phyloP scores from a whole-genome alignment of 2,888 invertebrate species.

The Lasioglossum vierecki region DNA sequence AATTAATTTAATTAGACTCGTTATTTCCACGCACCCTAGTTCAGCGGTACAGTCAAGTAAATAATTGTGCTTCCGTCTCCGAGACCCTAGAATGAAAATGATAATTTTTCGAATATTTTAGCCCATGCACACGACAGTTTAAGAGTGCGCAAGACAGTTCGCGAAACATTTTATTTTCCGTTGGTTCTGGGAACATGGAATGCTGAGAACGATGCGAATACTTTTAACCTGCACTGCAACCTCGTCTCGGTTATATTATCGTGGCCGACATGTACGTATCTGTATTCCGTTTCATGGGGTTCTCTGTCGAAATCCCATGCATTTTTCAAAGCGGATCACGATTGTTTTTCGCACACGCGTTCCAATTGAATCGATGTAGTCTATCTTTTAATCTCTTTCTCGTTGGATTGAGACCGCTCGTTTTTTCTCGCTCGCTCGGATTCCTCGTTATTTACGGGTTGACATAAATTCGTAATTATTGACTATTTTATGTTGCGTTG shows the following conservation, averaged over 20 bases:
- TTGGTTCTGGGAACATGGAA: neutral
- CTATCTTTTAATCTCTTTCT: too few species aligned
- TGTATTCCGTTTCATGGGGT: neutral
- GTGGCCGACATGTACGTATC: neutral
- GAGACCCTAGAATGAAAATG: too few species aligned
- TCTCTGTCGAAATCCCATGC: neutral
- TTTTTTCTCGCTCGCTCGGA: neutral
- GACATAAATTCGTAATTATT: slow-evolving; percentile 24
- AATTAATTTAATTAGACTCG: too few species aligned
- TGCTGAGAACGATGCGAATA: neutral
- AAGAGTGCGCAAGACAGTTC: too few species aligned
- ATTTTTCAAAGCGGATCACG: neutral
- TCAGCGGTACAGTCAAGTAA: too few species aligned
- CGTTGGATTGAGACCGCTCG: neutral
- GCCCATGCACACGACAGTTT: too few species aligned
- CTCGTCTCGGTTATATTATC: neutral
- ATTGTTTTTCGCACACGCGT: neutral
- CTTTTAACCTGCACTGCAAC: neutral
- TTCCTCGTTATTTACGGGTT: slow-evolving; percentile 17
- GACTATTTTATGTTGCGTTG: slow-evolving; percentile 15
- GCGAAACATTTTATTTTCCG: neutral
- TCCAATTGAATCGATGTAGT: neutral
- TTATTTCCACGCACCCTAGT: too few species aligned
- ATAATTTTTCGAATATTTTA: too few species aligned
- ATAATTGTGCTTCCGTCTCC: too few species aligned